These are phyloP conservation scores for Ceriagrion tenellum DNA, from an alignment of 2,888 invertebrate species.

Conservation along the genomic window DNA sequence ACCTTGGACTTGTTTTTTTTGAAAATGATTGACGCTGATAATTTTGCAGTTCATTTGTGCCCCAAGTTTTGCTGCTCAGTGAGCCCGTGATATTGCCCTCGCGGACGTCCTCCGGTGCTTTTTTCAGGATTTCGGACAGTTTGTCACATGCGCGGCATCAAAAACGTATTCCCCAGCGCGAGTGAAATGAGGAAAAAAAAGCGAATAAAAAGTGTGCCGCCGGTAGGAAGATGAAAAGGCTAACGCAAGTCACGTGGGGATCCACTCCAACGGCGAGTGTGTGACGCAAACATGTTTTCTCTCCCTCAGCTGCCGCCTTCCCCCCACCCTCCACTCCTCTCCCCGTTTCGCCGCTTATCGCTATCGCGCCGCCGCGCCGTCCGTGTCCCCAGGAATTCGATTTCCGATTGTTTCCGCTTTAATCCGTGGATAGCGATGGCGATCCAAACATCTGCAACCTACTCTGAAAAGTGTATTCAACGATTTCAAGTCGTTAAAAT, in stretches of 20 bases:
- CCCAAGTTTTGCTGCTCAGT: not conserved
- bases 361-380: not conserved
- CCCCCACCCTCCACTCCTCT: not conserved
- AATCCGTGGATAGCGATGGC: not conserved
- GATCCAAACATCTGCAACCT: slow-evolving; percentile 10
- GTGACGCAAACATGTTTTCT: not conserved
- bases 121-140: not conserved
- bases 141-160: not conserved
- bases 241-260: slow-evolving; percentile 1
- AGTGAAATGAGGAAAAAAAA: not conserved
- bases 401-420: slow-evolving; percentile 28
- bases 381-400: not conserved
- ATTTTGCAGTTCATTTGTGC: not conserved
- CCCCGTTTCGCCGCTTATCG: not conserved
- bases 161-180: not conserved
- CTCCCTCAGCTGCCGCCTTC: too few relatives aligned
- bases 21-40: too few relatives aligned
- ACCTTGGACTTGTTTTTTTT: too few relatives aligned
- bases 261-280: not conserved
- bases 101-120: not conserved
- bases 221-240: not conserved
- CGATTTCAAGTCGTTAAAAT: slow-evolving; percentile 1
- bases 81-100: too few relatives aligned
- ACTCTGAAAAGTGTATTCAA: not conserved
- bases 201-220: not conserved